Evolutionary conservation across 2,113 vertebrate genomes (phyloP).

Genomic region (Caracal caracal): DNA sequence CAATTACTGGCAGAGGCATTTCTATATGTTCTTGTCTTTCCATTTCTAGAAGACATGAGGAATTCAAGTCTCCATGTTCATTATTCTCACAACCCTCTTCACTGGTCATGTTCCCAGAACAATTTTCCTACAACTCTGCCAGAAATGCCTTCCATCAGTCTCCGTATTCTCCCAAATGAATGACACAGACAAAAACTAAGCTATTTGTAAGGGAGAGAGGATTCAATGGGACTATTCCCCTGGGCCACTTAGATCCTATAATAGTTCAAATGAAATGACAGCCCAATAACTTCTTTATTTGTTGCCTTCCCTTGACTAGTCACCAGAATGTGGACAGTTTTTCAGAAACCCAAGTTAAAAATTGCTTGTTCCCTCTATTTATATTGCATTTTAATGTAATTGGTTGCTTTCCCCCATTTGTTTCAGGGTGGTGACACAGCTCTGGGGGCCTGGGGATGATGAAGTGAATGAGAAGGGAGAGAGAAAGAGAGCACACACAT

Average conservation of each 20-base stretch:
- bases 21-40: not conserved
- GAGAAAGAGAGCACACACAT: constrained; percentile 38
- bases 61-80: not conserved
- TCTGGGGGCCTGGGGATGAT: constrained; percentile 65
- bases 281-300: constrained; percentile 57
- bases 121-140: constrained; percentile 16
- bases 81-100: constrained; percentile 13
- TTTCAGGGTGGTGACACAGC: constrained; percentile 65
- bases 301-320: constrained; percentile 24
- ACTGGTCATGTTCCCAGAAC: not conserved
- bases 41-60: not conserved
- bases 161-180: constrained; percentile 17
- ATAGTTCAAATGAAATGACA: constrained; percentile 58
- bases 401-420: constrained; percentile 75
- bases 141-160: not conserved
- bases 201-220: not conserved
- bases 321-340: constrained; percentile 21
- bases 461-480: constrained; percentile 68
- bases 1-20: not conserved
- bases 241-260: not conserved
- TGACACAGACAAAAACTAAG: constrained; percentile 31
- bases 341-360: constrained; percentile 65
- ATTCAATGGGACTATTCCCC: not conserved
- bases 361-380: constrained; percentile 53
- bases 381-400: constrained; percentile 78